phyloP scores from a whole-genome alignment of 2,797 vertebrate species.

The Gallinago solitaria region DNA sequence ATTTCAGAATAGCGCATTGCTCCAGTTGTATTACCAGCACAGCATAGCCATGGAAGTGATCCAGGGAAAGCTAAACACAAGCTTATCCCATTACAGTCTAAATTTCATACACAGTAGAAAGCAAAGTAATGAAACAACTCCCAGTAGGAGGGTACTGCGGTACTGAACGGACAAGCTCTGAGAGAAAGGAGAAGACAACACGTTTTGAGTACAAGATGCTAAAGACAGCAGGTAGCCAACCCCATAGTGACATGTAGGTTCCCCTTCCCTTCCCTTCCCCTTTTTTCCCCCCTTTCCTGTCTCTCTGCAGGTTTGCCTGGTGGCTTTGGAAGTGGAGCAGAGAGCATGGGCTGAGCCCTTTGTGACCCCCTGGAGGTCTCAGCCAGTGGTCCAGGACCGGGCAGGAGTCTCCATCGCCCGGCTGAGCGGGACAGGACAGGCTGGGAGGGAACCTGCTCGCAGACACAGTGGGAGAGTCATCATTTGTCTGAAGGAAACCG shows the following conservation, averaged over 20 bases:
- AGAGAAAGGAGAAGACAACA: neutral
- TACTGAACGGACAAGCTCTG: neutral
- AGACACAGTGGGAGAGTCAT: neutral
- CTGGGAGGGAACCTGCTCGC: neutral
- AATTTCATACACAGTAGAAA: neutral
- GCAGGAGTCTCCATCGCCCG: neutral
- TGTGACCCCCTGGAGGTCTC: neutral
- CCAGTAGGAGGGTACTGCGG: neutral
- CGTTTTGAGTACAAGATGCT: neutral
- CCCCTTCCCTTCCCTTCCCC: no score
- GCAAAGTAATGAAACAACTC: neutral
- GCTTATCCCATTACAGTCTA: neutral
- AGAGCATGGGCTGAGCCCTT: neutral
- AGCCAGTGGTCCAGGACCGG: neutral
- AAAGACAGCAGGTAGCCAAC: neutral
- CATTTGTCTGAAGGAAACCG: neutral
- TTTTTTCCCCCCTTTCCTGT: neutral
- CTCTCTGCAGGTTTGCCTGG: no score
- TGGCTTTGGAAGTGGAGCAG: no score
- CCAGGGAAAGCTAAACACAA: constrained; percentile 5
- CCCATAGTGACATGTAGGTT: neutral
- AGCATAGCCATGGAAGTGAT: neutral
- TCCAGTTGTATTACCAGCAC: neutral
- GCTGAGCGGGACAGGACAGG: neutral
- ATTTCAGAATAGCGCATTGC: neutral